phyloP scores from a whole-genome alignment of 2,113 vertebrate genomes.

The Phalacrocorax carbo region DNA sequence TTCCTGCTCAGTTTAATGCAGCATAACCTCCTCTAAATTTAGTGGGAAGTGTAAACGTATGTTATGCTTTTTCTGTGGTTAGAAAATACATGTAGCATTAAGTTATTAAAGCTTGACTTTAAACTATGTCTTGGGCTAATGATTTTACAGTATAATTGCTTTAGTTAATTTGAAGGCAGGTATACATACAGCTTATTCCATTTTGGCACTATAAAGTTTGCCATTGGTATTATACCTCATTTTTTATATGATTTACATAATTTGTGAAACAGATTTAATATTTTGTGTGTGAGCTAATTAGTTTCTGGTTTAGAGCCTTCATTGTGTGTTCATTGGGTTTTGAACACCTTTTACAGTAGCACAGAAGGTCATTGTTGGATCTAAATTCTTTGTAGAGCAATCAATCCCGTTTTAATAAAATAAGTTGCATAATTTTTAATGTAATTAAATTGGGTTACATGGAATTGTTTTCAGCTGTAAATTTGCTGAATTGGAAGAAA shows the following conservation, averaged over 20 bases:
- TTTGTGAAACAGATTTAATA: constrained; percentile 70
- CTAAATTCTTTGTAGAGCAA: constrained; percentile 54
- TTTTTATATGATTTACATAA: constrained; percentile 67
- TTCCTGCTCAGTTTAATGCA: constrained; percentile 58
- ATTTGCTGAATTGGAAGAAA: constrained; percentile 51
- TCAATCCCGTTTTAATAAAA: constrained; percentile 63
- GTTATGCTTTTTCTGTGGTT: constrained; percentile 67
- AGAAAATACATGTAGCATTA: constrained; percentile 66
- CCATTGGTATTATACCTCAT: constrained; percentile 69
- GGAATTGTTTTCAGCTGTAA: constrained; percentile 60
- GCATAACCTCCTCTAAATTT: constrained; percentile 61
- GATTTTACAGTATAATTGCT: constrained; percentile 70
- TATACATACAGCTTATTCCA: constrained; percentile 68
- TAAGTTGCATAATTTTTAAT: constrained; percentile 62
- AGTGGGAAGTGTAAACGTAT: constrained; percentile 58
- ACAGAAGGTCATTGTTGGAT: constrained; percentile 43
- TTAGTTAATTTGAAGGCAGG: constrained; percentile 68
- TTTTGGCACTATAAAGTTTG: constrained; percentile 69
- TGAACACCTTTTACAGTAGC: constrained; percentile 52
- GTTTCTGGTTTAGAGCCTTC: constrained; percentile 57
- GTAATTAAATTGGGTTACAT: constrained; percentile 41
- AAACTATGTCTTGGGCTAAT: constrained; percentile 70
- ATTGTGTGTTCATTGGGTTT: constrained; percentile 38
- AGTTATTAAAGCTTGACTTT: constrained; percentile 70
- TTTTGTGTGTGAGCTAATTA: constrained; percentile 63